Conservation (phyloP, 2,888 invertebrate species). For the Fragum sueziense region DNA sequence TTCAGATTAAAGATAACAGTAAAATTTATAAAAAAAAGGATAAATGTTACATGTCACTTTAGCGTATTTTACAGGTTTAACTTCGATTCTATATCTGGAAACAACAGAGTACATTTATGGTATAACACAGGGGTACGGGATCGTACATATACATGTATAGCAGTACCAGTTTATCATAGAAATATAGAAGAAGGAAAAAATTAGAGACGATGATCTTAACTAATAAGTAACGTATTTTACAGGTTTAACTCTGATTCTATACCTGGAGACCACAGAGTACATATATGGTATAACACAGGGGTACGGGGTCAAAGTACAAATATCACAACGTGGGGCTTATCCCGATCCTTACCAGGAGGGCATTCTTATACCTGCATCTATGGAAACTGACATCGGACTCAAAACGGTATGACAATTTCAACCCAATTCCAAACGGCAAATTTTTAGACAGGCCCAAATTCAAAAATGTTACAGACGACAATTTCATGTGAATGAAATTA, state of each 20-base stretch:
- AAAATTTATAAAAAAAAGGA: no score
- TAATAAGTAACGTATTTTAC: no score
- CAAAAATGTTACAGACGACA: no score
- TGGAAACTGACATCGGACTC: slow-evolving; percentile 66
- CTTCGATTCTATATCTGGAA: slow-evolving; percentile 65
- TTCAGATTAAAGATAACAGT: no score
- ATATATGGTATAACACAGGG: slow-evolving; percentile 62
- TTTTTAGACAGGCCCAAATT: no score
- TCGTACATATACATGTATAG: slow-evolving; percentile 55
- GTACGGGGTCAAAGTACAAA: slow-evolving; percentile 57
- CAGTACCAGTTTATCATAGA: no score
- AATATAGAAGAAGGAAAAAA: no score
- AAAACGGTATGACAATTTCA: slow-evolving; percentile 49
- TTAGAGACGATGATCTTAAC: no score
- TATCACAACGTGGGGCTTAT: slow-evolving; percentile 54
- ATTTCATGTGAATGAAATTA: no score
- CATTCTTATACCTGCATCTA: slow-evolving; percentile 59
- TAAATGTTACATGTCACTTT: no score
- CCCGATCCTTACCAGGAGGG: slow-evolving; percentile 63
- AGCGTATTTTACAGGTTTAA: slow-evolving; percentile 61
- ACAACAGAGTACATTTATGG: slow-evolving; percentile 60
- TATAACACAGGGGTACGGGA: slow-evolving; percentile 62
- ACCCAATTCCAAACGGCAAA: not conserved
- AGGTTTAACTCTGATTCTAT: slow-evolving; percentile 66
- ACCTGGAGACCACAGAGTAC: slow-evolving; percentile 63